Conservation (phyloP, 1,140 invertebrate genomes). For the Sitophilus oryzae region DNA sequence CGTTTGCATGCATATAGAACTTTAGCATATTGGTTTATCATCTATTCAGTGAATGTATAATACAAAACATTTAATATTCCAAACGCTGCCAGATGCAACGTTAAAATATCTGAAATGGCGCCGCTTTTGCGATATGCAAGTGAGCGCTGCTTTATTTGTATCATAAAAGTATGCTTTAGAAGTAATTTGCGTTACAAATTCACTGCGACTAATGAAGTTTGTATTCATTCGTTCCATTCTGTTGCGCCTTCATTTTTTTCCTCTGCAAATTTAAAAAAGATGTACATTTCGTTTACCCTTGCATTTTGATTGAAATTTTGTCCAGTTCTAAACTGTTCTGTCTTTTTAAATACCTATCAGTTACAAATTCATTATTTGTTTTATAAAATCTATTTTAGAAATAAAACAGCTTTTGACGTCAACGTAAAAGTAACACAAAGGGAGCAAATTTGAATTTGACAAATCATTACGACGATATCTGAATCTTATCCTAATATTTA, state of each 20-base stretch:
- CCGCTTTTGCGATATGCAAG: background rate
- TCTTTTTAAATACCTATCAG: slow-evolving; percentile 8
- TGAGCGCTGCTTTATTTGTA: background rate
- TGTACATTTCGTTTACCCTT: background rate
- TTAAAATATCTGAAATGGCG: background rate
- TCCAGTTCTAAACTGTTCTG: background rate
- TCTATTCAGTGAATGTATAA: background rate
- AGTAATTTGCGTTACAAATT: background rate
- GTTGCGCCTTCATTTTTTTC: too few relatives aligned
- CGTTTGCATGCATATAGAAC: background rate
- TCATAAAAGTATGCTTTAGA: background rate
- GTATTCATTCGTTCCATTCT: too few relatives aligned
- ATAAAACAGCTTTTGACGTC: background rate
- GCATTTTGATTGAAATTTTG: background rate
- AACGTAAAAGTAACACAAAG: slow-evolving; percentile 12
- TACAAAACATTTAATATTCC: background rate
- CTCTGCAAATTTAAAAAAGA: too few relatives aligned
- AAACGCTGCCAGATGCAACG: background rate
- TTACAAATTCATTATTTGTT: slow-evolving; percentile 13
- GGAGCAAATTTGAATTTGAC: slow-evolving; percentile 8
- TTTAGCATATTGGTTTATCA: background rate
- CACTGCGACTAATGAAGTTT: background rate
- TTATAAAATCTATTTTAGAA: slow-evolving; percentile 20
- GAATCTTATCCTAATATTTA: slow-evolving; percentile 20
- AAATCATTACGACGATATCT: background rate